Conservation (phyloP, 2,113 vertebrate genomes). For the Serilophus lunatus region DNA sequence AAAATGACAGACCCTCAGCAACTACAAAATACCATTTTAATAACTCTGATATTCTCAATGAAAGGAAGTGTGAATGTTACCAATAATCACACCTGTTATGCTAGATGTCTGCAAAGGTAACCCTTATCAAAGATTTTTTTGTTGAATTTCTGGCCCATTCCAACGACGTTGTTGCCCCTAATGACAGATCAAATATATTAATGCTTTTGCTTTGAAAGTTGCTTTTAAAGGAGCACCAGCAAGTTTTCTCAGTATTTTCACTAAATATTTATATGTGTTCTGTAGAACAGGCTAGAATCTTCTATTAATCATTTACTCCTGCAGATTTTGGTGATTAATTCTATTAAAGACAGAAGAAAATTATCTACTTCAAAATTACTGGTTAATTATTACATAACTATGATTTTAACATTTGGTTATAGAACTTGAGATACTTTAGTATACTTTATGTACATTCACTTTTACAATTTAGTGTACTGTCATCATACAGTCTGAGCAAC, state of each 20-base stretch:
- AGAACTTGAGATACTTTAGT: neutral
- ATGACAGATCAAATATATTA: neutral
- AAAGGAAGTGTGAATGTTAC: neutral
- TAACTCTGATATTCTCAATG: neutral
- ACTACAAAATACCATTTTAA: neutral
- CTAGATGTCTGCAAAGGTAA: neutral
- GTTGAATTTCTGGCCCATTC: neutral
- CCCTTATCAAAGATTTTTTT: neutral
- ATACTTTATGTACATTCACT: neutral
- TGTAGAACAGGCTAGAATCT: neutral
- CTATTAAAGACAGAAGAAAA: neutral
- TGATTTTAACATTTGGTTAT: neutral
- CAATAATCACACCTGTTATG: neutral
- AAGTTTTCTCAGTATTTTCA: neutral
- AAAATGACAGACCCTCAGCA: neutral
- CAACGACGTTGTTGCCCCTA: neutral
- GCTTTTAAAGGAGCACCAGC: neutral
- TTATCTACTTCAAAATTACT: neutral
- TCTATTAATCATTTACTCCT: neutral
- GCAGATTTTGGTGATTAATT: neutral
- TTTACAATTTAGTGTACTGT: neutral
- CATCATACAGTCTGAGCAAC: too few species aligned
- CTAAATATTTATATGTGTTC: neutral
- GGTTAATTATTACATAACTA: neutral
- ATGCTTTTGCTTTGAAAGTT: neutral